phyloP scores from a whole-genome alignment of 2,113 vertebrate genomes.

The Nipponia nippon region DNA sequence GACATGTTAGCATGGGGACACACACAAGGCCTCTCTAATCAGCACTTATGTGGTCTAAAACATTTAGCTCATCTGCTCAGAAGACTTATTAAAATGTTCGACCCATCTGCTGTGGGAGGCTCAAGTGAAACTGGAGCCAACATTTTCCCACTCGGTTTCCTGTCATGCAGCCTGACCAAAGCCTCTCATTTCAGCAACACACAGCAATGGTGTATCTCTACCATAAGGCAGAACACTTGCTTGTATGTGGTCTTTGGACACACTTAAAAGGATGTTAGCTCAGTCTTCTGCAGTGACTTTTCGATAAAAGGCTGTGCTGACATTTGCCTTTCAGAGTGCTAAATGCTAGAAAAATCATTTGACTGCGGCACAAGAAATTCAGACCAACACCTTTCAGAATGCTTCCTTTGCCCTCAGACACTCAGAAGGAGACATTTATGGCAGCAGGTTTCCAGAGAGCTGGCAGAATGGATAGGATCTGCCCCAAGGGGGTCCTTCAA shows the following conservation, averaged over 20 bases:
- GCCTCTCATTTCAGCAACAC: background rate
- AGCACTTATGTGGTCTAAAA: conserved; percentile 33
- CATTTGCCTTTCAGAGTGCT: conserved; percentile 8
- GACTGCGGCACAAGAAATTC: background rate
- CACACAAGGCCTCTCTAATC: conserved; percentile 12
- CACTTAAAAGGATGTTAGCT: background rate
- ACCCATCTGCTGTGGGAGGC: conserved; percentile 39
- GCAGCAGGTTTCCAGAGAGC: background rate
- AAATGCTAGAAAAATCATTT: background rate
- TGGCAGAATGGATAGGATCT: background rate
- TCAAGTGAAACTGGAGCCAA: background rate
- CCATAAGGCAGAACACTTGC: conserved; percentile 1
- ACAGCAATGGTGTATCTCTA: background rate
- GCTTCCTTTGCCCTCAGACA: background rate
- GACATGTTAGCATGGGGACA: conserved; percentile 2
- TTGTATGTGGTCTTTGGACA: background rate
- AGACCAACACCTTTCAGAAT: background rate
- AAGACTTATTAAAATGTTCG: conserved; percentile 24
- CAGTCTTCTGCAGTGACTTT: background rate
- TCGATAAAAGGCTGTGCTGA: background rate
- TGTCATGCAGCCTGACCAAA: conserved; percentile 17
- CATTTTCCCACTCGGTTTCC: conserved; percentile 33
- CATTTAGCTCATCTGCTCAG: conserved; percentile 50
- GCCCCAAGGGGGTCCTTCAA: background rate
- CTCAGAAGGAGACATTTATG: background rate